Percentiles rank a stretch among this genome's conserved stretches.
Evolutionary conservation across 2,113 vertebrate genomes (phyloP).

Genomic region (Passerina amoena): DNA sequence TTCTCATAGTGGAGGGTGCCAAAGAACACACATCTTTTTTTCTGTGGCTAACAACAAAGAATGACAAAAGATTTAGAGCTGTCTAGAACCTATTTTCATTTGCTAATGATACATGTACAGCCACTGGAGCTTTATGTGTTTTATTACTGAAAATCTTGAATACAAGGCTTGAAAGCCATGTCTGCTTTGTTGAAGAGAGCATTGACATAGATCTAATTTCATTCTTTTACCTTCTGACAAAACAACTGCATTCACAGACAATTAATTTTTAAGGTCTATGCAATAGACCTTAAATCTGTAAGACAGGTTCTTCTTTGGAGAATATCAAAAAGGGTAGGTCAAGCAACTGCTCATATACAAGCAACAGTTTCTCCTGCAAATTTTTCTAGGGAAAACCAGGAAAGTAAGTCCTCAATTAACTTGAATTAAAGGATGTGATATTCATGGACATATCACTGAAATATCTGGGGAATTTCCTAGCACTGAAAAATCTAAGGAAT

Average conservation of each 20-base stretch:
- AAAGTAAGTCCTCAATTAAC: neutral
- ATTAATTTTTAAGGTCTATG: neutral
- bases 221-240: neutral
- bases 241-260: neutral
- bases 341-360: neutral
- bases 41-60: neutral
- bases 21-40: neutral
- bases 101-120: neutral
- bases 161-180: neutral
- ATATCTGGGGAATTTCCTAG: neutral
- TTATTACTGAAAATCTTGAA: neutral
- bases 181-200: neutral
- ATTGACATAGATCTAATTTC: neutral
- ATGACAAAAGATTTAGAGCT: neutral
- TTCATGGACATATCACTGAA: neutral
- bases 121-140: neutral
- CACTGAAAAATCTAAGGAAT: neutral
- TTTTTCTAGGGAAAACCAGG: neutral
- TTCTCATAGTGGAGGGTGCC: neutral
- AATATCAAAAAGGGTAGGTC: neutral
- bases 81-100: neutral
- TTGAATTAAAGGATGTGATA: neutral
- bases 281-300: neutral
- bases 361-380: neutral
- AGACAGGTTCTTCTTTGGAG: neutral